phyloP scores from a whole-genome alignment of 1,140 invertebrate genomes.

The Xylocopa sonorina region DNA sequence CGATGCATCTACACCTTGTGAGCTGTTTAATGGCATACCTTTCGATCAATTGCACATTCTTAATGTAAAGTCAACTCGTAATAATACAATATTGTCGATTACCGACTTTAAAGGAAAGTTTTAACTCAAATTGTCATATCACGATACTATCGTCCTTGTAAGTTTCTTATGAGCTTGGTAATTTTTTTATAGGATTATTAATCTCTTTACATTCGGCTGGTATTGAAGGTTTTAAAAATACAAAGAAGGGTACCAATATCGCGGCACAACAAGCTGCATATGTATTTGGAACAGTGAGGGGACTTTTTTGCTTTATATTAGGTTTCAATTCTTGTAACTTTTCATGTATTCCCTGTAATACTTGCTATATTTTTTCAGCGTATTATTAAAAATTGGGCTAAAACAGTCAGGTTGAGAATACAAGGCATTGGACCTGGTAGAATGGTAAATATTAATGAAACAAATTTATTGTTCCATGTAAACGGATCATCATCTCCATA shows the following conservation, averaged over 20 bases:
- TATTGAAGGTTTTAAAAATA: conserved; percentile 96
- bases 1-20: neutral
- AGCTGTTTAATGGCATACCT: conserved; percentile 86
- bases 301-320: neutral
- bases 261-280: conserved; percentile 97
- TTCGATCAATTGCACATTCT: conserved; percentile 92
- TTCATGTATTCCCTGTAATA: neutral
- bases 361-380: conserved; percentile 84
- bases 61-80: conserved; percentile 90
- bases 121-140: neutral
- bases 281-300: conserved; percentile 86
- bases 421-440: conserved; percentile 93
- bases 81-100: conserved; percentile 93
- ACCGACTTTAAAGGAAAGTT: conserved; percentile 81
- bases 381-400: conserved; percentile 87
- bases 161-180: neutral
- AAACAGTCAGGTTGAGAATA: conserved; percentile 88
- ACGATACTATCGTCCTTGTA: no score
- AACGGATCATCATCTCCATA: conserved; percentile 10
- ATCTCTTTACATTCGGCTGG: conserved; percentile 89
- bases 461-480: no score
- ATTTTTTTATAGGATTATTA: conserved; percentile 80
- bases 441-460: conserved; percentile 87
- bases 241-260: conserved; percentile 97
- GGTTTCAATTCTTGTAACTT: neutral